Evolutionary conservation across 1,140 invertebrate species (phyloP), one percentile per base, ranked within the genome.

Genomic region (Drusus annulatus): DNA sequence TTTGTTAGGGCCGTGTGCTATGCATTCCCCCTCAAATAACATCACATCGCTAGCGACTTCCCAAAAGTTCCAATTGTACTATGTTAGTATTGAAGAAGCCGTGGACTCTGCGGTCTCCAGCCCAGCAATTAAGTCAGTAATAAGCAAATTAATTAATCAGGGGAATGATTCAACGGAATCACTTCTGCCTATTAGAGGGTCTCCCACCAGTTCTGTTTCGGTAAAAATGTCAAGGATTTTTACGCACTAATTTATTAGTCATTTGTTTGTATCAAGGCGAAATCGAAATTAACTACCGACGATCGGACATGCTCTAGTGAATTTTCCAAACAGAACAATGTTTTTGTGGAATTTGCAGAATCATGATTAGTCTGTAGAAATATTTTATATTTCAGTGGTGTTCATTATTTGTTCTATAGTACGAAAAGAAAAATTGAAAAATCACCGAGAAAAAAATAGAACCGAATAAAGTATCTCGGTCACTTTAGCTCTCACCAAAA

Each of bases 131-230:
- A 83, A 83, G 81, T 62, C 76, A 54, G 60, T 83, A 80, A 80
- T 83, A 83, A 83, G 82, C 82, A 79, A 83, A 83, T 83, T 83
- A 83, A 83, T 83, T 83, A 83, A 83, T 83, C 82, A 83, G 63
- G 63, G 78, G 79, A 81, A 81, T 78, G 82, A 81, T 81, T 83
- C 82, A 60, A 83, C 78, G 52, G 79, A 83, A 80, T 83, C 82
- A 83, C 79, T 80, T 80, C 75, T 54, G 52, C 63, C 51, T 78
- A 77, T 73, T 80, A 80, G 62, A 74, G 31, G 78, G 31, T 28
- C 63, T 28, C 75, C 76, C 74, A 81, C 76, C 56, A 56, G 56
- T 51, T 51, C 62, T 52, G 71, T 54, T 80, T 71, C 45, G 68
- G 68, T 51, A 51, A 16, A 76, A 60, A 71, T 73, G 60, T 73